These are phyloP conservation scores for Collichthys lucidus DNA, from an alignment of 2,113 vertebrate species.

Conservation along the genomic window DNA sequence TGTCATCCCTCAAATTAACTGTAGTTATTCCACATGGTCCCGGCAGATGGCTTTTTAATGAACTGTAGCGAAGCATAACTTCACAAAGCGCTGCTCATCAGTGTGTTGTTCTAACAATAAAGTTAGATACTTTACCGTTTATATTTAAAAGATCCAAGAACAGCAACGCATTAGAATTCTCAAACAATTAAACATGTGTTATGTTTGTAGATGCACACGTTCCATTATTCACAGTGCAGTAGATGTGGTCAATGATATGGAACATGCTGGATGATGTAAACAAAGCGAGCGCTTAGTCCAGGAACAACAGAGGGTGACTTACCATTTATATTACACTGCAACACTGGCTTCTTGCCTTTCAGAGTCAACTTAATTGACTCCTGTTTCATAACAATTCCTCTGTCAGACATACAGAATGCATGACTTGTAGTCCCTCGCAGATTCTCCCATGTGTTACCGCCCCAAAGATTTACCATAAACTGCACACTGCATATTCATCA, in stretches of 20 bases:
- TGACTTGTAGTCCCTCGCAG: neutral
- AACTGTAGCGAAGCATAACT: neutral
- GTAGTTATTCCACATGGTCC: neutral
- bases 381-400: conserved; percentile 38
- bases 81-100: neutral
- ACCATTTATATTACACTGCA: conserved; percentile 12
- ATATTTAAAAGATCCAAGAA: neutral
- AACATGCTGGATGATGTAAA: conserved; percentile 19
- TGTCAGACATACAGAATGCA: conserved; percentile 23
- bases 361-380: conserved; percentile 47
- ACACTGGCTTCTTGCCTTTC: conserved; percentile 15
- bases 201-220: neutral
- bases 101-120: neutral
- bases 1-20: neutral
- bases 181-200: neutral
- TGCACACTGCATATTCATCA: conserved; percentile 65
- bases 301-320: conserved; percentile 1
- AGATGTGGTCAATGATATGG: conserved; percentile 14
- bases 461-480: conserved; percentile 45
- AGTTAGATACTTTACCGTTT: neutral
- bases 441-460: conserved; percentile 29
- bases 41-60: neutral
- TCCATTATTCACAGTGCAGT: neutral
- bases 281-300: conserved; percentile 2
- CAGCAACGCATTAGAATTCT: neutral